Base-by-base conservation (phyloP, 2,888 invertebrate genomes). In the Nysson spinosus region DNA sequence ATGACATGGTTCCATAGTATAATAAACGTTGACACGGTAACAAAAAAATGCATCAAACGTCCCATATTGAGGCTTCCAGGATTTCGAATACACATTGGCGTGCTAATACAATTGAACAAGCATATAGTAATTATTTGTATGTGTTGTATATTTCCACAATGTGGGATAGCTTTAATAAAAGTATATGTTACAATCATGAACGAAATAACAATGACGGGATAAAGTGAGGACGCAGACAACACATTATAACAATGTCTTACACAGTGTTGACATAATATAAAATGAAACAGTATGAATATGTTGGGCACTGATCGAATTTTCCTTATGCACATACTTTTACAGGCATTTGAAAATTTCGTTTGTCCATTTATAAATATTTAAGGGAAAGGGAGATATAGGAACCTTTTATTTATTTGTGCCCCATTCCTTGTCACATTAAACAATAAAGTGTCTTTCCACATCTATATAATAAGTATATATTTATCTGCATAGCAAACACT, bases 401-500 rank as follows among this genome's bases (percentile, higher is more conserved):
- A 63, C 65, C 63, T 56, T 62, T 42, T 34, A 30, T 50, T 51
- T 43, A 32, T 35, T 65, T 65, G 66, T 68, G 55, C 49, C 50
- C 68, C 49, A 16, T 55, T 40, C 56, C 46, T 60, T 49, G 50
- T 39, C 42, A 46, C 14, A 62, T 58, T 46, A 67, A 69, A 64
- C 51, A 56, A 71, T 63, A 69, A 60, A 63, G 66, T 72, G 55
- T 74, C 49, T 54, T 68, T 62, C 68, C 12, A 37, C 64, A 60
- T 71, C 39, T 65, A 74, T 65, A 74, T 63, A 62, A 72, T 72
- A 74, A 63, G 64, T 69, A 71, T 62, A 58, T 62, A 43, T 50
- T 39, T 51, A 37, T 50, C n/a, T 22, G 16, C 20, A 20, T 40
- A 56, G 51, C 37, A 42, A 62, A 57, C 37, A 62, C 47, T 55